These are phyloP conservation scores for Umimayanthus chanpuru DNA, from an alignment of 92 coral and sea anemone species.

Conservation along the genomic window DNA sequence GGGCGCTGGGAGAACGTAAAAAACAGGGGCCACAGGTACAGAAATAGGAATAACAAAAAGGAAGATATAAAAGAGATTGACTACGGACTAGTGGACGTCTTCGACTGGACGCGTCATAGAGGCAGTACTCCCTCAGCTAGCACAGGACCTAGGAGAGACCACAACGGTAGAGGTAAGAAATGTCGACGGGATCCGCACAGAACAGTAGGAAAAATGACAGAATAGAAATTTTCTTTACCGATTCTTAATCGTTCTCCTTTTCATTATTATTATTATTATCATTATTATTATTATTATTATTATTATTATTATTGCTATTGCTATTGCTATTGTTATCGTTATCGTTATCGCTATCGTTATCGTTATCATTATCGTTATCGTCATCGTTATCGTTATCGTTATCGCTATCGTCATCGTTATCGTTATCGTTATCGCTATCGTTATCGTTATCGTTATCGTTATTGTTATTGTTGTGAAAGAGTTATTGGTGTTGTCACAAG, in stretches of 20 bases:
- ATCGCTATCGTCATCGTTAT: no score
- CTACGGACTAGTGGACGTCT: slow-evolving; percentile 50
- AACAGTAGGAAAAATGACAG: neutral
- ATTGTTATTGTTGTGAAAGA: no score
- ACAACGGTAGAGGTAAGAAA: slow-evolving; percentile 64
- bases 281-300: no score
- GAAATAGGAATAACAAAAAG: neutral
- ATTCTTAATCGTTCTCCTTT: neutral
- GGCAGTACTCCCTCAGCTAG: slow-evolving; percentile 71
- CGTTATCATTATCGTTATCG: no score
- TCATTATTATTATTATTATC: no score
- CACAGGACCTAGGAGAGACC: slow-evolving; percentile 84
- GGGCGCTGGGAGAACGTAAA: neutral
- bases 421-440: no score
- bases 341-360: no score
- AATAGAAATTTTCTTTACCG: neutral
- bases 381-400: no score
- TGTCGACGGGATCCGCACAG: neutral
- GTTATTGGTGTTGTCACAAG: no score
- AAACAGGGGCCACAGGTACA: neutral
- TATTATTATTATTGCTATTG: no score
- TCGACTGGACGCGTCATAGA: slow-evolving; percentile 70
- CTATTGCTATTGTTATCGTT: no score
- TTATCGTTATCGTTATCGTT: no score
- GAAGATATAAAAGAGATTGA: neutral